Evolutionary conservation across 2,113 vertebrate species (phyloP).

Genomic region (Colinus virginianus): DNA sequence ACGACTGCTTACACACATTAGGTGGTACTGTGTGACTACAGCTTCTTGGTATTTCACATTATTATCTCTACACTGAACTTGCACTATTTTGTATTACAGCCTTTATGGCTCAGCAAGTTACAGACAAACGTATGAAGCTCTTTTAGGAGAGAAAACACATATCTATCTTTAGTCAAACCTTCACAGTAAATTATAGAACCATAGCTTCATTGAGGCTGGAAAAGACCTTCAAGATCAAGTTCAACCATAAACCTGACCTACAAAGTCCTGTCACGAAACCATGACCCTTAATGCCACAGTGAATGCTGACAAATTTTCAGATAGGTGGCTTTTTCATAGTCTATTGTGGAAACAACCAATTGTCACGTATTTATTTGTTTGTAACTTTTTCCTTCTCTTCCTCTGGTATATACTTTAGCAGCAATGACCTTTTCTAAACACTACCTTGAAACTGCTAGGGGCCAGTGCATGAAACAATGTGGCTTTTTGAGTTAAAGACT

Average conservation of each 20-base stretch:
- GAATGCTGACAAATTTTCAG: background rate
- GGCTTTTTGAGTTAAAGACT: background rate
- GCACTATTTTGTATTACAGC: background rate
- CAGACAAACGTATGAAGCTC: background rate
- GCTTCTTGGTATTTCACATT: background rate
- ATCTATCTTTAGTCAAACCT: background rate
- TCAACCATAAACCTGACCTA: background rate
- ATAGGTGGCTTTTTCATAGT: background rate
- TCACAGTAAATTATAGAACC: background rate
- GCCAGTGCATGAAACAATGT: background rate
- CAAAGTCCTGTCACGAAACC: background rate
- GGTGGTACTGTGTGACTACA: background rate
- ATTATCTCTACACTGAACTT: background rate
- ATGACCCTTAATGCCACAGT: background rate
- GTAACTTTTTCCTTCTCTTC: background rate
- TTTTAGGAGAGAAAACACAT: background rate
- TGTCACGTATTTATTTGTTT: background rate
- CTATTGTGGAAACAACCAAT: rapidly evolving
- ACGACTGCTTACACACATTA: background rate
- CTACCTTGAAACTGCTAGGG: background rate
- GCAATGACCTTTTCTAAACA: conserved; percentile 23
- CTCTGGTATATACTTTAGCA: background rate
- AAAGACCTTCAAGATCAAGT: background rate
- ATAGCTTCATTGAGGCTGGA: background rate
- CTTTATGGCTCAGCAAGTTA: background rate